Conservation (phyloP, 2,797 vertebrate species). For the Chloroceryle amazona region DNA sequence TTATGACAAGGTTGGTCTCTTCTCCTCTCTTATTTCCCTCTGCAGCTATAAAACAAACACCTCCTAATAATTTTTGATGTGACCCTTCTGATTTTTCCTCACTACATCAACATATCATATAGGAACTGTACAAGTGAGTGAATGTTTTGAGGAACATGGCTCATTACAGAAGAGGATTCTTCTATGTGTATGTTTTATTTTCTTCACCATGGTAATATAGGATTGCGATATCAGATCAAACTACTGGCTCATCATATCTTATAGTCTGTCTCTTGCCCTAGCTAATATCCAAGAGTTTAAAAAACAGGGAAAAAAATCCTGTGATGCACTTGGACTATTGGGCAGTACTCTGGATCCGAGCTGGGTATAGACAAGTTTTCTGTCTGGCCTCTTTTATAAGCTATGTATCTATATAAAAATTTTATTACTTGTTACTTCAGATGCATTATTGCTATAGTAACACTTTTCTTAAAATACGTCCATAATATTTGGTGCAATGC, state of each 20-base stretch:
- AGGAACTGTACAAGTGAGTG: not conserved
- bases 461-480: not conserved
- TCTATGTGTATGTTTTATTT: not conserved
- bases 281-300: not conserved
- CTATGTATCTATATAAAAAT: not conserved
- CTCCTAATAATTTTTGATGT: not conserved
- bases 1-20: not conserved
- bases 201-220: not conserved
- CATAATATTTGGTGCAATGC: not conserved
- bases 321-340: fast-evolving
- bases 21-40: not conserved
- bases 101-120: not conserved
- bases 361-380: not conserved
- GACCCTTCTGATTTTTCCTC: not conserved
- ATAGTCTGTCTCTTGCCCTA: not conserved
- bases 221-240: not conserved
- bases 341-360: fast-evolving
- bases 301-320: not conserved
- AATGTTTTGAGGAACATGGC: not conserved
- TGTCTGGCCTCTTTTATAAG: not conserved
- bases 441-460: not conserved
- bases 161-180: not conserved
- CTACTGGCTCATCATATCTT: not conserved
- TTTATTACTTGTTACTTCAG: not conserved
- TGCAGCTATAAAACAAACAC: not conserved